These are phyloP conservation scores for Criorhina ranunculi DNA, from an alignment of 2,888 invertebrate species.

Conservation along the genomic window DNA sequence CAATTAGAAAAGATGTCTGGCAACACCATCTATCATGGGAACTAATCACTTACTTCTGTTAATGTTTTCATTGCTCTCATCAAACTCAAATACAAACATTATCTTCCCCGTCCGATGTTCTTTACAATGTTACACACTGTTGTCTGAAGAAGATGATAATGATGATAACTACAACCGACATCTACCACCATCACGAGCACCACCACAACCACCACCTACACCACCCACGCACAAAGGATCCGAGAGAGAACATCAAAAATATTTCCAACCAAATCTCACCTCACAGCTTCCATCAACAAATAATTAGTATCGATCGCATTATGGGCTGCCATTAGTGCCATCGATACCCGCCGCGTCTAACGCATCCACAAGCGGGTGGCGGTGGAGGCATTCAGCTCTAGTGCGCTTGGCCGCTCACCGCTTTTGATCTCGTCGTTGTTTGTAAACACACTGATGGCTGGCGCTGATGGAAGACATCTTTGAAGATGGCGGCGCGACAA, in stretches of 20 bases:
- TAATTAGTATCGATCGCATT: constrained; percentile 71
- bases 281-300: constrained; percentile 68
- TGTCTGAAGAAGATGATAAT: constrained; percentile 28
- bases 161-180: constrained; percentile 29
- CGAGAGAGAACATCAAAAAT: constrained; percentile 46
- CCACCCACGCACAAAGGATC: constrained; percentile 38
- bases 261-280: constrained; percentile 57
- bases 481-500: constrained; percentile 73
- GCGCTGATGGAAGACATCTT: constrained; percentile 82
- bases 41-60: constrained; percentile 38
- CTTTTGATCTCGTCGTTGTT: constrained; percentile 84
- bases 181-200: constrained; percentile 8
- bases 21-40: constrained; percentile 41
- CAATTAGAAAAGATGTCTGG: constrained; percentile 2
- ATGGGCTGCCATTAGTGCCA: constrained; percentile 67
- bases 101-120: constrained; percentile 33
- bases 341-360: constrained; percentile 60
- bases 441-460: constrained; percentile 84
- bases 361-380: constrained; percentile 60
- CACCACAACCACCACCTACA: constrained; percentile 14
- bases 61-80: constrained; percentile 63
- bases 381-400: constrained; percentile 64
- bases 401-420: constrained; percentile 64
- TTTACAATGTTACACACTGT: constrained; percentile 39
- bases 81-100: constrained; percentile 55